These are phyloP conservation scores for Ditula angustiorana DNA, from an alignment of 2,888 invertebrate species.

Conservation along the genomic window DNA sequence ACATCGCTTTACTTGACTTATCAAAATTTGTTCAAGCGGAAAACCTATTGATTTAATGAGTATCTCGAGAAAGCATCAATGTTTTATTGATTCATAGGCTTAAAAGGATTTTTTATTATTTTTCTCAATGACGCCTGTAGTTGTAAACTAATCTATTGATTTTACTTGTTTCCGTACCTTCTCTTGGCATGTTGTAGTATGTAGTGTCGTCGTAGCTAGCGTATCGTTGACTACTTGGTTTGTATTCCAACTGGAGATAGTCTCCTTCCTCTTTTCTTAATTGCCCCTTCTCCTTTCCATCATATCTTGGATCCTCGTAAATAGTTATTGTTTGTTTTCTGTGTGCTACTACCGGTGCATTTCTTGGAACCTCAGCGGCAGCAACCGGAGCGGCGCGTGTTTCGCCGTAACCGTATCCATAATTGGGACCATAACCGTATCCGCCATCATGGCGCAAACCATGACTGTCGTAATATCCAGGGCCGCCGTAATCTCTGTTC, in stretches of 20 bases:
- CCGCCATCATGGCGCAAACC: constrained; percentile 75
- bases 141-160: constrained; percentile 82
- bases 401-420: constrained; percentile 77
- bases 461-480: constrained; percentile 74
- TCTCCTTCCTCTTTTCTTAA: constrained; percentile 73
- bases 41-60: constrained; percentile 52
- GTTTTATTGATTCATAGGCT: constrained; percentile 34
- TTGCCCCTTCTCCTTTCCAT: constrained; percentile 71
- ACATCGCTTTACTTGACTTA: constrained; percentile 44
- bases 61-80: constrained; percentile 59
- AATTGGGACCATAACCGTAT: constrained; percentile 70
- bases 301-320: constrained; percentile 80
- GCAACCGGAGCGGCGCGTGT: constrained; percentile 65
- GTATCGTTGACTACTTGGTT: constrained; percentile 77
- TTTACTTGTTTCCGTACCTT: constrained; percentile 74
- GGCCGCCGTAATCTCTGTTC: constrained; percentile 71
- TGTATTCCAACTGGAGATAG: constrained; percentile 73
- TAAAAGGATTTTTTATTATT: constrained; percentile 22
- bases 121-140: constrained; percentile 69
- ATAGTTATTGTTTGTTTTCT: constrained; percentile 82
- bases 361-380: constrained; percentile 63
- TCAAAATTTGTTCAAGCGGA: constrained; percentile 26
- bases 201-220: constrained; percentile 74
- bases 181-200: constrained; percentile 66
- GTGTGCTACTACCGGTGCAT: constrained; percentile 73